phyloP scores from a whole-genome alignment of 1,140 invertebrate species.

The Gonioctena quinquepunctata region DNA sequence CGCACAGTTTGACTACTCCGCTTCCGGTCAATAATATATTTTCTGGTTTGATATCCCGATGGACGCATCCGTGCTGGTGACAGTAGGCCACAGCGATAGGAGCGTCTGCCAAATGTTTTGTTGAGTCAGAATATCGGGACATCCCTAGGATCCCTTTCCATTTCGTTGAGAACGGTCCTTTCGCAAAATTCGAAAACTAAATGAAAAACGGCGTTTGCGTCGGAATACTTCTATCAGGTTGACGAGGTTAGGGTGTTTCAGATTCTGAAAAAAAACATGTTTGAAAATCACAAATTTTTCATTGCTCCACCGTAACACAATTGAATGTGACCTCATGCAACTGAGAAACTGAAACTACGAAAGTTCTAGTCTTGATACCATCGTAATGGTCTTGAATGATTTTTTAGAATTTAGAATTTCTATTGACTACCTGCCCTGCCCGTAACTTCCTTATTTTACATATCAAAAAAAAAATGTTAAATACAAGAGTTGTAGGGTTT shows the following conservation, averaged over 20 bases:
- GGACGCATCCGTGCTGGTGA: conserved; percentile 94
- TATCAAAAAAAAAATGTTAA: no score
- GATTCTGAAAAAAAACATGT: conserved; percentile 70
- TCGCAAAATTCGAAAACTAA: conserved; percentile 99
- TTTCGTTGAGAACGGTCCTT: conserved; percentile 92
- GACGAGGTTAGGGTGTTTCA: conserved; percentile 97
- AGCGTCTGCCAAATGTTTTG: conserved; percentile 95
- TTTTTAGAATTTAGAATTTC: no score
- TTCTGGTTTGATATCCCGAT: conserved; percentile 97
- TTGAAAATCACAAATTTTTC: background rate
- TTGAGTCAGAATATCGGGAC: conserved; percentile 84
- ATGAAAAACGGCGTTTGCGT: conserved; percentile 92
- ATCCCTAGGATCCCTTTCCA: conserved; percentile 83
- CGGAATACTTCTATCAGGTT: conserved; percentile 98
- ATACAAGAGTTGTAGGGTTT: no score
- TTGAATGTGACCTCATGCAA: no score
- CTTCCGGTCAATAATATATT: conserved; percentile 95
- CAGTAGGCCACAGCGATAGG: conserved; percentile 94
- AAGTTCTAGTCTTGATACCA: no score
- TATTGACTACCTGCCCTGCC: no score
- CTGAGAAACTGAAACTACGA: no score
- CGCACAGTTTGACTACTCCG: conserved; percentile 95
- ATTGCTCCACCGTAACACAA: no score
- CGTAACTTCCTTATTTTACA: no score
- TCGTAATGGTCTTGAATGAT: no score